Evolutionary conservation across 2,113 vertebrate species (phyloP), one percentile per base, ranked within the genome.

Genomic region (Phasianus colchicus): DNA sequence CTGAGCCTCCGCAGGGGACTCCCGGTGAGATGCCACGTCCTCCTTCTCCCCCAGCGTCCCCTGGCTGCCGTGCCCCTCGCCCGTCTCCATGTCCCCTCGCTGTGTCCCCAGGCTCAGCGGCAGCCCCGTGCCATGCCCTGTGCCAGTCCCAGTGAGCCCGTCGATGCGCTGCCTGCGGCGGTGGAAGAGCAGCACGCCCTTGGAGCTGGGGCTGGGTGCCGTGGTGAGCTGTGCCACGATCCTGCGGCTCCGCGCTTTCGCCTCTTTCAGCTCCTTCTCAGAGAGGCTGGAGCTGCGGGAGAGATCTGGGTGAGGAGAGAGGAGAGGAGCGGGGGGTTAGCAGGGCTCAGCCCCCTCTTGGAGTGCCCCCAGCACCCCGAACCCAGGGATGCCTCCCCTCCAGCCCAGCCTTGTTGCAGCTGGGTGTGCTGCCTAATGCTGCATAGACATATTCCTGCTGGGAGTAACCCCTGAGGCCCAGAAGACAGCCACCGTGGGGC

Each of bases 121-220:
- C 74, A 30, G 61, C 47, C 10, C 81, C 57, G 61, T 13, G 12
- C 81, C 96, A 85, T 96, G 63, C 57, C 82, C 47, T 5, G 24
- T 11, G n/a, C 67, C 66, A 0, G 74, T 69, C 54, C 66, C 84
- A 1, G 98, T 97, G 60, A 99, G 99, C 72, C 98, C 98, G 10
- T 98, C 99, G 6, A 99, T 98, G 14, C 99, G 98, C 93, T 99
- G 98, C 96, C 98, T 97, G 89, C 99, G 99, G 30, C 98, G 97
- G 95, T 99, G 98, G 97, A 99, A 99, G 82, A 99, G 98, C 96
- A 99, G 98, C 34, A 99, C 99, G 0, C 99, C 99, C 63, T 98
- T 98, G 82, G 99, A 99, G 95, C 97, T 98, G 96, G 98, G 97
- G 94, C 98, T 96, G 19, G 98, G 98, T 0, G 98, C 98, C 45